Conservation (phyloP, 1,140 invertebrate genomes). For the Aricia agestis region DNA sequence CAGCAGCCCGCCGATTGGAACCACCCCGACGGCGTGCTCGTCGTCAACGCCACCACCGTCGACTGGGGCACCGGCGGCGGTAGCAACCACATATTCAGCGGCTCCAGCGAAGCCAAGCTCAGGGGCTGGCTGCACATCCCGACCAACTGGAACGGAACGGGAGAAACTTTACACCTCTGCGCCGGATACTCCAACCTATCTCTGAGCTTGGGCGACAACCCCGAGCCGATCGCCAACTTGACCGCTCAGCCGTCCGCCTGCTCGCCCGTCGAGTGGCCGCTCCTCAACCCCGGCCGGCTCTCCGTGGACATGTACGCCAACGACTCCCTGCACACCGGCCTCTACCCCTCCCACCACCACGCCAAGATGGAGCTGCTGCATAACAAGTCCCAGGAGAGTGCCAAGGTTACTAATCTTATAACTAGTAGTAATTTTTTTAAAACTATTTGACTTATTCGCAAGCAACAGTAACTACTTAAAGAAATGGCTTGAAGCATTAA, state of each 20-base stretch:
- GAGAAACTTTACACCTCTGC: constrained; percentile 84
- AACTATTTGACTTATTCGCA: too few species aligned
- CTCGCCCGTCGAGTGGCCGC: constrained; percentile 77
- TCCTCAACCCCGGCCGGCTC: constrained; percentile 76
- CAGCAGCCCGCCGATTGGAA: constrained; percentile 89
- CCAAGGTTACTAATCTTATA: constrained; percentile 76
- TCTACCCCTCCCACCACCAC: constrained; percentile 78
- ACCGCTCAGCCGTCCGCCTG: constrained; percentile 82
- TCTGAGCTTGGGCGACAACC: constrained; percentile 42
- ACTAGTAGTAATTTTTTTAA: too few species aligned
- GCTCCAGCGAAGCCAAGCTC: constrained; percentile 85
- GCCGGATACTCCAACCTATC: constrained; percentile 77
- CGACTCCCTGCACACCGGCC: constrained; percentile 72
- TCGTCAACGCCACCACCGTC: constrained; percentile 89
- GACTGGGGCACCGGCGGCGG: constrained; percentile 84
- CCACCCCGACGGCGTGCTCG: constrained; percentile 89
- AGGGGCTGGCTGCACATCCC: constrained; percentile 88
- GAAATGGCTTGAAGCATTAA: too few species aligned
- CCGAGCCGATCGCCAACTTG: constrained; percentile 76
- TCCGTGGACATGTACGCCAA: constrained; percentile 84
- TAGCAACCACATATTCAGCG: constrained; percentile 80
- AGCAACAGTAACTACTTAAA: too few species aligned
- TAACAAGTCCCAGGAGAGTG: constrained; percentile 82
- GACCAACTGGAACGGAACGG: constrained; percentile 80
- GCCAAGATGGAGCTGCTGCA: constrained; percentile 89